Conservation (phyloP, 30 jellyfish, hydroid and myxozoan species). For the Mastigias papua region DNA sequence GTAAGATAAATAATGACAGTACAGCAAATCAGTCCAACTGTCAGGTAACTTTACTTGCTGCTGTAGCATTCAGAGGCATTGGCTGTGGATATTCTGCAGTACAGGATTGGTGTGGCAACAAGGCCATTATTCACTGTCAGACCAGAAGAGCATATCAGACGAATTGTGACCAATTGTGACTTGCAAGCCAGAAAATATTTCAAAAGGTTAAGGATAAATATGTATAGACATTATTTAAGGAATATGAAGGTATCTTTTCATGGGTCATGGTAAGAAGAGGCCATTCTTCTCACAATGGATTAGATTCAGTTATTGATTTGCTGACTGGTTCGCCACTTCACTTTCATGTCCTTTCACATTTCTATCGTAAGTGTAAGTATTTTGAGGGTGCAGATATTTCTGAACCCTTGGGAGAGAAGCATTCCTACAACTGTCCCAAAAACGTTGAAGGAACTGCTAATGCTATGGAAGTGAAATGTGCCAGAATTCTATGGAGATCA, state of each 20-base stretch:
- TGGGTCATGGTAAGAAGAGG: constrained; percentile 56
- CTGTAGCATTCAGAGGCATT: constrained; percentile 35
- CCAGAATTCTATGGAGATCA: constrained; percentile 24
- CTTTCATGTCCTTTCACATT: constrained; percentile 16
- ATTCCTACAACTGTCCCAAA: neutral
- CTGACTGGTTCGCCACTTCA: neutral
- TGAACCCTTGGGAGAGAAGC: neutral
- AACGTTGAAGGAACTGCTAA: constrained; percentile 2
- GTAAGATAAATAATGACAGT: neutral
- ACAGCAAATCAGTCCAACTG: neutral
- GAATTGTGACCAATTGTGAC: neutral
- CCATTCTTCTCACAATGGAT: constrained; percentile 22
- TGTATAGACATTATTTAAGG: neutral
- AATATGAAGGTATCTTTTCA: constrained; percentile 37
- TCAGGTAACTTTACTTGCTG: constrained; percentile 22
- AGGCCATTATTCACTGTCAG: constrained; percentile 40
- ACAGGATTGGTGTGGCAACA: constrained; percentile 50
- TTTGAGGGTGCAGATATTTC: neutral
- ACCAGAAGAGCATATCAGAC: neutral
- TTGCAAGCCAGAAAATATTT: neutral
- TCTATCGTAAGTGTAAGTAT: neutral
- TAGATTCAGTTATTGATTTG: constrained; percentile 2
- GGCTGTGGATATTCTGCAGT: constrained; percentile 60
- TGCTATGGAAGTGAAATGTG: constrained; percentile 55
- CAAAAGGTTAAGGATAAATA: neutral